phyloP scores from a whole-genome alignment of 2,113 vertebrate species.

The Chiloscyllium plagiosum region DNA sequence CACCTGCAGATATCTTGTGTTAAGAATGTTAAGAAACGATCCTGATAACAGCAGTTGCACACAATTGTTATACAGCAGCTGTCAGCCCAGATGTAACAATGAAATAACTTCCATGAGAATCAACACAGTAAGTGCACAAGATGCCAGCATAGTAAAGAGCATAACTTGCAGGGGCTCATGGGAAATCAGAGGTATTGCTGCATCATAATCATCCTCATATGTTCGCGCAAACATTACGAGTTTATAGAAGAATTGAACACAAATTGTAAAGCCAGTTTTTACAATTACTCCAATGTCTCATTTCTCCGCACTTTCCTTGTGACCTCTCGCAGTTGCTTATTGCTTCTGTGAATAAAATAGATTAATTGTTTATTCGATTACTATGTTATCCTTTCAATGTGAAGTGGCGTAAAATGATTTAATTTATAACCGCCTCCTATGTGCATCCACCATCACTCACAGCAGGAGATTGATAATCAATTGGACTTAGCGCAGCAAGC shows the following conservation, averaged over 20 bases:
- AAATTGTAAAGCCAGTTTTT: not conserved
- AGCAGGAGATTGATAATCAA: not conserved
- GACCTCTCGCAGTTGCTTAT: not conserved
- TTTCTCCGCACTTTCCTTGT: not conserved
- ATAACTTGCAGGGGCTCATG: not conserved
- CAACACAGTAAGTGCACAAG: not conserved
- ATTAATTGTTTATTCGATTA: slow-evolving; percentile 17
- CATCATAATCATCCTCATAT: slow-evolving; percentile 1
- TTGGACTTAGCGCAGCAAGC: not conserved
- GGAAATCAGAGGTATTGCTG: not conserved
- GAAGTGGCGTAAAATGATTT: not conserved
- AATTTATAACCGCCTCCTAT: not conserved
- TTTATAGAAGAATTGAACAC: not conserved
- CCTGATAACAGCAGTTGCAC: not conserved
- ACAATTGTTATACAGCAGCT: not conserved
- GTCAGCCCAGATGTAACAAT: not conserved
- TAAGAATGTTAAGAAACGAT: not conserved
- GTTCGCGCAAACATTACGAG: not conserved
- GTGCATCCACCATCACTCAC: not conserved
- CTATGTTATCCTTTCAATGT: not conserved
- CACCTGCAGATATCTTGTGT: not conserved
- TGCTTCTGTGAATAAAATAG: not conserved
- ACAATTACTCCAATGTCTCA: not conserved
- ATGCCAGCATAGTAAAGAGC: not conserved
- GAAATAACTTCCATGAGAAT: not conserved